phyloP scores from a whole-genome alignment of 2,888 invertebrate species.

The Melanargia galathea region DNA sequence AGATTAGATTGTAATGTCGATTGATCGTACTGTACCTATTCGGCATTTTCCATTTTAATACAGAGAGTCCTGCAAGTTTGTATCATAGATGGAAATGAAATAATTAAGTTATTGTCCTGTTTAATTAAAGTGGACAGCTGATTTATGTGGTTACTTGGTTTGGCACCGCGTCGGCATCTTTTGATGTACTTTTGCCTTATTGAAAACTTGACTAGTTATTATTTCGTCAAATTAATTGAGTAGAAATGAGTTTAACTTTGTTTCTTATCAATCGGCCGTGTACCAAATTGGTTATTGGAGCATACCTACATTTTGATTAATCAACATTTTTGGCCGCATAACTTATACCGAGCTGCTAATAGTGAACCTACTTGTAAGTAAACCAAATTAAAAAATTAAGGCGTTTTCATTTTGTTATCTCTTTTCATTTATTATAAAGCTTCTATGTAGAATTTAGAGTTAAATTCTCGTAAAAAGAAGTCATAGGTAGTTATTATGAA shows the following conservation, averaged over 20 bases:
- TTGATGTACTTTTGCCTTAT: conserved; percentile 44
- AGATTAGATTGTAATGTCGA: conserved; percentile 11
- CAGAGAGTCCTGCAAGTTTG: conserved; percentile 34
- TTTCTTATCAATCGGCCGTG: neutral
- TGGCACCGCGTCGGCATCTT: conserved; percentile 51
- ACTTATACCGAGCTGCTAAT: too few species aligned
- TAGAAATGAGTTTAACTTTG: neutral
- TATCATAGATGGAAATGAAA: conserved; percentile 51
- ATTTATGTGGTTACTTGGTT: conserved; percentile 48
- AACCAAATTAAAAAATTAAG: too few species aligned
- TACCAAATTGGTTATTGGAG: too few species aligned
- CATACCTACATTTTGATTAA: too few species aligned
- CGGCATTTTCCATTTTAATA: conserved; percentile 27
- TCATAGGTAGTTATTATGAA: too few species aligned
- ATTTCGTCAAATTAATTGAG: neutral
- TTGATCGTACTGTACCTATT: conserved; percentile 24
- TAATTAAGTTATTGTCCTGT: conserved; percentile 68
- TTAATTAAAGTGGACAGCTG: conserved; percentile 59
- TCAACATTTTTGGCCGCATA: too few species aligned
- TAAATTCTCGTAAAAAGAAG: too few species aligned
- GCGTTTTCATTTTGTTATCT: too few species aligned
- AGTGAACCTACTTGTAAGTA: too few species aligned
- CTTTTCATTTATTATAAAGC: too few species aligned
- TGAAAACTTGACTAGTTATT: neutral
- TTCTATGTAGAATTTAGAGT: too few species aligned